A percentile compares a stretch with the other conserved stretches of the same genome.
Evolutionary conservation across 2,113 vertebrate species (phyloP).

Genomic region (Engystomops pustulosus): DNA sequence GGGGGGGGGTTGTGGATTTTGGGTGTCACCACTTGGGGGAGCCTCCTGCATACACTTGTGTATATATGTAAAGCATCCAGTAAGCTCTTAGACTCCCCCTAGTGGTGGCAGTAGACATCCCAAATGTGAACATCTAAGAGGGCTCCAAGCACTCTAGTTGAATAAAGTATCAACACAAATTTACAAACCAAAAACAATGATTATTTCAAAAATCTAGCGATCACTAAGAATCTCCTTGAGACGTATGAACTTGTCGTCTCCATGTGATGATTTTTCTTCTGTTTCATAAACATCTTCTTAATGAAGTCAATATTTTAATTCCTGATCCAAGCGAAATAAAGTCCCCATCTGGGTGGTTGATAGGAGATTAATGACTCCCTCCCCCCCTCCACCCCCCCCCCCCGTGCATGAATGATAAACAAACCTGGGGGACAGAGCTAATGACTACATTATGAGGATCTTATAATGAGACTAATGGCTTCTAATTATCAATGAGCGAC

Average conservation of each 20-base stretch:
- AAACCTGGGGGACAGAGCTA: conserved; percentile 41
- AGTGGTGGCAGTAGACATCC: too few species aligned
- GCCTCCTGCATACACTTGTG: too few species aligned
- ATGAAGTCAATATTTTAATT: conserved; percentile 46
- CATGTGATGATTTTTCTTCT: not conserved
- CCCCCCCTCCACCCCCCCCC: conserved; percentile 3
- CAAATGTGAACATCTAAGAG: too few species aligned
- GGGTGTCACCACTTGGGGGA: too few species aligned
- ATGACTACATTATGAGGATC: conserved; percentile 46
- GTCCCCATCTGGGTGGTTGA: conserved; percentile 54
- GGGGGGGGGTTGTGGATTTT: too few species aligned
- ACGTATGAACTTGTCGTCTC: not conserved
- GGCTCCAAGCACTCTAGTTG: too few species aligned
- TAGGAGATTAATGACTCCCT: conserved; percentile 48
- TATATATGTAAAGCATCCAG: too few species aligned
- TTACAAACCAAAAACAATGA: too few species aligned
- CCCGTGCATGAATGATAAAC: conserved; percentile 42
- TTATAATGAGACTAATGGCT: conserved; percentile 52
- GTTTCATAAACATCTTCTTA: conserved; percentile 9
- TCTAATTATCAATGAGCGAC: conserved; percentile 48
- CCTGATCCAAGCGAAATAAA: conserved; percentile 41
- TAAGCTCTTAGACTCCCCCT: too few species aligned
- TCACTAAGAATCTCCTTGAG: not conserved
- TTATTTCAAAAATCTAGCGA: not conserved
- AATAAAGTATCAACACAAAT: too few species aligned